Conservation (phyloP, 2,888 invertebrate species). For the Pheosia tremula region DNA sequence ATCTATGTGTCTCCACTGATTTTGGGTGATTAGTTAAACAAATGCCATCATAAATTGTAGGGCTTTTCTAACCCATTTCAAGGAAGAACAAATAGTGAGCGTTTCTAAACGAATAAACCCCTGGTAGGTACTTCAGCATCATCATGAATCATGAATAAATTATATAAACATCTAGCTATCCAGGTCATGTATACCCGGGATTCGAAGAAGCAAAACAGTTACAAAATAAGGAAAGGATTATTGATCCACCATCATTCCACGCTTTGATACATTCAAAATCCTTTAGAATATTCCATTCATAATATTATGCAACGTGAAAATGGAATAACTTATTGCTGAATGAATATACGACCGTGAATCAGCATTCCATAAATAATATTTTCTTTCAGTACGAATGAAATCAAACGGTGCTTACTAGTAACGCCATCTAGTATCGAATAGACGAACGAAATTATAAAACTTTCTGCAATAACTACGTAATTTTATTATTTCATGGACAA, state of each 20-base stretch:
- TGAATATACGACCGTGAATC: slow-evolving; percentile 24
- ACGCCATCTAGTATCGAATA: slow-evolving; percentile 60
- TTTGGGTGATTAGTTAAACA: background rate
- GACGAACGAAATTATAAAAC: slow-evolving; percentile 20
- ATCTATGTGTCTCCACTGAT: background rate
- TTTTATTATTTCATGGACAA: no score
- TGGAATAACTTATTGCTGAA: slow-evolving; percentile 34
- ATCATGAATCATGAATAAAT: slow-evolving; percentile 6
- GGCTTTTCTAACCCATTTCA: no score
- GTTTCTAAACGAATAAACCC: slow-evolving; percentile 23
- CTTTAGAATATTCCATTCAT: slow-evolving; percentile 17
- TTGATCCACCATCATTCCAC: background rate
- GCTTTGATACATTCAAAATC: background rate
- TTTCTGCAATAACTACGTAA: background rate
- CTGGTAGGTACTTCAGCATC: slow-evolving; percentile 17
- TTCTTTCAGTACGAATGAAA: background rate
- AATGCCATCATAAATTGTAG: no score
- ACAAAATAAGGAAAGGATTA: slow-evolving; percentile 34
- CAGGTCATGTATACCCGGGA: slow-evolving; percentile 19
- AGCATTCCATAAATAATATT: slow-evolving; percentile 4
- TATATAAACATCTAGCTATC: slow-evolving; percentile 10
- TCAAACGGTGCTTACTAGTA: slow-evolving; percentile 17
- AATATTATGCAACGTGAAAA: slow-evolving; percentile 32
- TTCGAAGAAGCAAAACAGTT: slow-evolving; percentile 20
- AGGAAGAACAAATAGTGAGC: no score